Conservation (phyloP, 2,113 vertebrate species). For the Chloebia gouldiae region DNA sequence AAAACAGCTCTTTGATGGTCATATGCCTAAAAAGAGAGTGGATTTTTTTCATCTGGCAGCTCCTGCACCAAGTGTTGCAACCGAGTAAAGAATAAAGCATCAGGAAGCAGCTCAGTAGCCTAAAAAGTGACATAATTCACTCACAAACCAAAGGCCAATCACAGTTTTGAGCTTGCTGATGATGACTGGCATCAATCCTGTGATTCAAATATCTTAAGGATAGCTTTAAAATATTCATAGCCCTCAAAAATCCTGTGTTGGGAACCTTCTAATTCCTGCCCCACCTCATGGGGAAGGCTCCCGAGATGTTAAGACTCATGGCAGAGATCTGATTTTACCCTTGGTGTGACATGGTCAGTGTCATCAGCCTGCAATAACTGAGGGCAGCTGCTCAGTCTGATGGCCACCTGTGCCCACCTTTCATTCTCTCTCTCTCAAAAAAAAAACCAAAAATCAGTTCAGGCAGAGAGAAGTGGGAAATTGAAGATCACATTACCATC, state of each 20-base stretch:
- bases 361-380: neutral
- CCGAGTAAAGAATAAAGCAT: neutral
- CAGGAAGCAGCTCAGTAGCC: neutral
- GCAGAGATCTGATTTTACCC: neutral
- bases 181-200: neutral
- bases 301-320: accelerated
- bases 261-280: neutral
- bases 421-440: neutral
- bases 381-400: neutral
- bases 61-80: neutral
- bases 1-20: neutral
- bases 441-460: neutral
- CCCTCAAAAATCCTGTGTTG: neutral
- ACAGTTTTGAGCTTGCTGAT: neutral
- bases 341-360: neutral
- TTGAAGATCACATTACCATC: neutral
- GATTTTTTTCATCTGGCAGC: neutral
- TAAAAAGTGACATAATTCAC: neutral
- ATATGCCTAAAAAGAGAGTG: neutral
- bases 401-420: neutral
- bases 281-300: neutral
- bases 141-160: neutral
- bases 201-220: neutral
- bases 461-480: neutral
- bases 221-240: neutral